Conservation (phyloP, 2,797 vertebrate species). For the Argentina silus region DNA sequence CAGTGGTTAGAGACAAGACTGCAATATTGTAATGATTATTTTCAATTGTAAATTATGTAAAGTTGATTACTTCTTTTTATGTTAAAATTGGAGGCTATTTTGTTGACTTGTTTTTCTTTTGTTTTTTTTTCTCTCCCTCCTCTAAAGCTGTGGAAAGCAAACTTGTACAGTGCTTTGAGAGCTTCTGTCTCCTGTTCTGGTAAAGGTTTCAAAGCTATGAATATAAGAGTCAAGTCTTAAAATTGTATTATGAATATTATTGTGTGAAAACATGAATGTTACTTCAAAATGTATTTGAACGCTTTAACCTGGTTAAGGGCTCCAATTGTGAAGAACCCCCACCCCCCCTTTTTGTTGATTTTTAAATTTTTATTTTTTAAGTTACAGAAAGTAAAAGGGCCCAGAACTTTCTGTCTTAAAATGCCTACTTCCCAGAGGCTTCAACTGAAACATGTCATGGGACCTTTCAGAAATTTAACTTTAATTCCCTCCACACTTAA, state of each 20-base stretch:
- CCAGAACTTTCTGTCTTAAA: slow-evolving; percentile 50
- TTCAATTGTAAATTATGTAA: slow-evolving; percentile 36
- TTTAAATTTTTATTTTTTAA: slow-evolving; percentile 36
- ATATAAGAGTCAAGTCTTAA: slow-evolving; percentile 36
- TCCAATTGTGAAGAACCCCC: slow-evolving; percentile 39
- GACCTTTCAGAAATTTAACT: slow-evolving; percentile 54
- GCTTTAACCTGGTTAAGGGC: slow-evolving; percentile 57
- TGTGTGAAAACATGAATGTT: slow-evolving; percentile 64
- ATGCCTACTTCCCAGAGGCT: slow-evolving; percentile 54
- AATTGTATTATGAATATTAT: slow-evolving; percentile 52
- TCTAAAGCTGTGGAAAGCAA: slow-evolving; percentile 30
- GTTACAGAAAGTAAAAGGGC: slow-evolving; percentile 51
- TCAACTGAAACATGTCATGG: slow-evolving; percentile 57
- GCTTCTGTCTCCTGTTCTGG: slow-evolving; percentile 46
- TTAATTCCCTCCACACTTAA: slow-evolving; percentile 64
- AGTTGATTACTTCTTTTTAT: slow-evolving; percentile 20
- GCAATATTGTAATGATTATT: slow-evolving; percentile 20
- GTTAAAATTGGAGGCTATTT: not conserved
- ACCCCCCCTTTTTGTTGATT: slow-evolving; percentile 9
- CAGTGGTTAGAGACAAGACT: slow-evolving; percentile 2
- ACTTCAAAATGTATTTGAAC: slow-evolving; percentile 58
- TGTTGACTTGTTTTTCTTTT: slow-evolving; percentile 9
- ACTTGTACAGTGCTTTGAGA: slow-evolving; percentile 54
- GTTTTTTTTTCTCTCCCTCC: slow-evolving; percentile 7
- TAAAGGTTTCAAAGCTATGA: slow-evolving; percentile 43